A percentile compares a stretch with the other conserved stretches of the same genome.
Conservation (phyloP, 2,113 vertebrate genomes). For the Clarias gariepinus region DNA sequence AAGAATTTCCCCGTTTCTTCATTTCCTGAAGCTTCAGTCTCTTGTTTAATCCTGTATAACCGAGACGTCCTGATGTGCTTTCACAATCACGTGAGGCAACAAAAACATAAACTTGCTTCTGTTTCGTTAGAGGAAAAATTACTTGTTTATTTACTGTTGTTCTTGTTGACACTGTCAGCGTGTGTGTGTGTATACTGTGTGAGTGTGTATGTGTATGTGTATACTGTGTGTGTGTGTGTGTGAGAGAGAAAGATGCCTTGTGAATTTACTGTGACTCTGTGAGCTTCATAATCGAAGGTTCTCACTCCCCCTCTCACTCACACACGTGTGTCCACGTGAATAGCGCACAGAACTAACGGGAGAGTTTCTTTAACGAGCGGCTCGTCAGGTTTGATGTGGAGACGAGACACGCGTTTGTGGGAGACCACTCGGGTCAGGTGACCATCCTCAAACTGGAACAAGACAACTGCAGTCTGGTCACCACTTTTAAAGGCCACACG, state of each 20-base stretch:
- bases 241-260: not conserved
- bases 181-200: no score
- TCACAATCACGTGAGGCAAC: not conserved
- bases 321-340: not conserved
- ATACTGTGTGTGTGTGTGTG: not conserved
- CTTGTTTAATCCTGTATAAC: no score
- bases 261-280: not conserved
- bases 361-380: conserved; percentile 66
- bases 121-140: not conserved
- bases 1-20: no score
- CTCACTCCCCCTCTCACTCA: not conserved
- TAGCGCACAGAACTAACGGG: not conserved
- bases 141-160: no score
- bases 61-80: not conserved
- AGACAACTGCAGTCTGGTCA: conserved; percentile 91
- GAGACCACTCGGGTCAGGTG: conserved; percentile 96
- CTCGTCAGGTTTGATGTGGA: conserved; percentile 91
- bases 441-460: conserved; percentile 97
- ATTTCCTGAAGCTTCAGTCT: no score
- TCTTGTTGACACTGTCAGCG: no score
- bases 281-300: no score
- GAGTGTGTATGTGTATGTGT: no score
- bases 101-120: not conserved
- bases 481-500: conserved; percentile 96
- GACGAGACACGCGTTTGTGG: conserved; percentile 93